Evolutionary conservation across 2,888 invertebrate species (phyloP).

Genomic region (Chrysopilus asiliformis): DNA sequence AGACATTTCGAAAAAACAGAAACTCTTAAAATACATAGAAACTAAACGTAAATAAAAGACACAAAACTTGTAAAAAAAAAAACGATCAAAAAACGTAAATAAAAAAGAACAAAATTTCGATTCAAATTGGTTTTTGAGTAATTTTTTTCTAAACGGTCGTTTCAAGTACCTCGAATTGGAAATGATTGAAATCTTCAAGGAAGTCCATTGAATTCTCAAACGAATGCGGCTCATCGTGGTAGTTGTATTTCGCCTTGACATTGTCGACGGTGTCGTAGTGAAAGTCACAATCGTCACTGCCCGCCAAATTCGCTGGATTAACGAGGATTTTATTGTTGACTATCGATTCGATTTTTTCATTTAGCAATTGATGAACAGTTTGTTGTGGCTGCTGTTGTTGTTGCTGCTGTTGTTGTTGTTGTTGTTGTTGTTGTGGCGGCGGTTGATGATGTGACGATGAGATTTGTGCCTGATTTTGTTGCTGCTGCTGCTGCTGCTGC

Average conservation of each 20-base stretch:
- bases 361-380: constrained; percentile 13
- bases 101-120: not conserved
- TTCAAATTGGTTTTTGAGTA: not conserved
- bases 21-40: too few relatives aligned
- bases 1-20: too few relatives aligned
- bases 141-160: constrained; percentile 45
- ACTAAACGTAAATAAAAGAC: too few relatives aligned
- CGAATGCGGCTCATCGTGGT: constrained; percentile 24
- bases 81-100: not conserved
- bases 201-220: constrained; percentile 25
- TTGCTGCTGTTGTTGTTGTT: constrained; percentile 2
- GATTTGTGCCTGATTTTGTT: not conserved
- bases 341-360: constrained; percentile 13
- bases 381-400: constrained; percentile 1
- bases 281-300: constrained; percentile 16
- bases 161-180: constrained; percentile 49
- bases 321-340: constrained; percentile 5
- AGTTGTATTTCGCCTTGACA: constrained; percentile 14
- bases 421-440: not conserved
- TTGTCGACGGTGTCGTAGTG: constrained; percentile 21
- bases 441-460: not conserved
- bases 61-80: not conserved
- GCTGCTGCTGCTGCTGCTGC: constrained; percentile 2
- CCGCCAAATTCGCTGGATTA: not conserved
- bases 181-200: constrained; percentile 21